A percentile compares a stretch with the other conserved stretches of the same genome.
Evolutionary conservation across 2,113 vertebrate species (phyloP).

Genomic region (Anolis carolinensis): DNA sequence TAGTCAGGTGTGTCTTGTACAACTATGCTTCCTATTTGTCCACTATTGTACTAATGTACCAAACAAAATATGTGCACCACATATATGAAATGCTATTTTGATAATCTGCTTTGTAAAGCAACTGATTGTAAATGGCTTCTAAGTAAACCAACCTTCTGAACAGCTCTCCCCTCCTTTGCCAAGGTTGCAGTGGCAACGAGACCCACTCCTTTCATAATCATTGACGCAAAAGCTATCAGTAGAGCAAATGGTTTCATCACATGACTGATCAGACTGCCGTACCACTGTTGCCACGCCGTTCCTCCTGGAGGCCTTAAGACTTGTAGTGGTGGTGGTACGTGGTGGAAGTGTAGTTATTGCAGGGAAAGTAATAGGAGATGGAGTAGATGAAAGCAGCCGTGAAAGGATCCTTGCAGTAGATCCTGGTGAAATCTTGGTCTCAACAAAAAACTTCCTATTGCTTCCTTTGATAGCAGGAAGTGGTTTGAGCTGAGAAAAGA

Average conservation of each 20-base stretch:
- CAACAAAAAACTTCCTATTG: conserved; percentile 80
- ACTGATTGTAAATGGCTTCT: background rate
- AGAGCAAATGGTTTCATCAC: conserved; percentile 87
- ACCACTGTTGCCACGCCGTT: conserved; percentile 48
- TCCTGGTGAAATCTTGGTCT: conserved; percentile 72
- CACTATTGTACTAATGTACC: background rate
- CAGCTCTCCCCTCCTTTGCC: conserved; percentile 87
- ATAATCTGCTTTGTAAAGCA: background rate
- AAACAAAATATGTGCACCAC: conserved; percentile 3
- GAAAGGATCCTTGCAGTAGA: conserved; percentile 72
- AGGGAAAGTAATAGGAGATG: conserved; percentile 37
- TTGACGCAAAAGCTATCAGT: conserved; percentile 90
- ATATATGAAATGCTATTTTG: background rate
- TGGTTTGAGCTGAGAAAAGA: conserved; percentile 79
- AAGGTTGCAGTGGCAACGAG: conserved; percentile 91
- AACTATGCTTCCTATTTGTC: background rate
- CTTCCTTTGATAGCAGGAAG: conserved; percentile 79
- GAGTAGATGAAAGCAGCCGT: conserved; percentile 51
- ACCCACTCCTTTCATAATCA: conserved; percentile 85
- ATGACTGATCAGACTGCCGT: conserved; percentile 79
- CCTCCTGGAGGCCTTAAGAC: conserved; percentile 15
- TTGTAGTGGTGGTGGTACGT: conserved; percentile 15
- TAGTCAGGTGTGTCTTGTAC: background rate
- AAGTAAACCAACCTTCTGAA: conserved; percentile 78
- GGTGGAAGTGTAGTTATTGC: background rate